Evolutionary conservation across 2,113 vertebrate genomes (phyloP).

Genomic region (Trogon melanurus): DNA sequence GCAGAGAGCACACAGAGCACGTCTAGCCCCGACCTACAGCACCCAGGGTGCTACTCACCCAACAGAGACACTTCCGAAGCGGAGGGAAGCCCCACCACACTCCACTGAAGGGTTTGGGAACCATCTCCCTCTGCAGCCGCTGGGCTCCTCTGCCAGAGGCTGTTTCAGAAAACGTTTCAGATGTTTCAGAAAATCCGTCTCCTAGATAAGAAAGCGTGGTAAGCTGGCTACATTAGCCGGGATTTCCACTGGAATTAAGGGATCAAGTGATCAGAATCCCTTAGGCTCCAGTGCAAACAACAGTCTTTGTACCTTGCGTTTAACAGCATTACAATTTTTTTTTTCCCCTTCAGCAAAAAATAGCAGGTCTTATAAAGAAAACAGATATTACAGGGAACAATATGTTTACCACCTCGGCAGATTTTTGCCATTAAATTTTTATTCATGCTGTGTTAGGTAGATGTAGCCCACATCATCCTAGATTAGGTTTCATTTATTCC

Average conservation of each 20-base stretch:
- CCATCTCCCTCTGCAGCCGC: rapidly evolving
- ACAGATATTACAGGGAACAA: background rate
- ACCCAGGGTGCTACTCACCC: background rate
- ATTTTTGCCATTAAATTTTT: background rate
- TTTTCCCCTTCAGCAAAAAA: background rate
- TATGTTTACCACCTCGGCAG: background rate
- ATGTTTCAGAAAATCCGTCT: background rate
- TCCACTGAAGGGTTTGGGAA: background rate
- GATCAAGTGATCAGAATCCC: background rate
- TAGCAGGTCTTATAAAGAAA: background rate
- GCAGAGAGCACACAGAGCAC: background rate
- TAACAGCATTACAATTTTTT: background rate
- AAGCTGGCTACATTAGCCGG: background rate
- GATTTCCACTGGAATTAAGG: constrained; percentile 49
- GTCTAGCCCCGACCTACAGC: too few relatives aligned
- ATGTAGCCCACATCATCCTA: background rate
- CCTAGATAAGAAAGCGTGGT: background rate
- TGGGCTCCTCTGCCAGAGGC: background rate
- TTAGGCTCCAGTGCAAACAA: background rate
- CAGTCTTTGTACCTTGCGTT: background rate
- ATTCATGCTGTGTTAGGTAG: background rate
- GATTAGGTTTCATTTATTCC: constrained; percentile 27
- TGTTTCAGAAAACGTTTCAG: background rate
- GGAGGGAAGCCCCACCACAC: background rate
- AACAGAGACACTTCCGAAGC: background rate